A percentile compares a stretch with the other conserved stretches of the same genome.
Conservation (phyloP, 2,888 invertebrate species). For the Leptogaster cylindrica region DNA sequence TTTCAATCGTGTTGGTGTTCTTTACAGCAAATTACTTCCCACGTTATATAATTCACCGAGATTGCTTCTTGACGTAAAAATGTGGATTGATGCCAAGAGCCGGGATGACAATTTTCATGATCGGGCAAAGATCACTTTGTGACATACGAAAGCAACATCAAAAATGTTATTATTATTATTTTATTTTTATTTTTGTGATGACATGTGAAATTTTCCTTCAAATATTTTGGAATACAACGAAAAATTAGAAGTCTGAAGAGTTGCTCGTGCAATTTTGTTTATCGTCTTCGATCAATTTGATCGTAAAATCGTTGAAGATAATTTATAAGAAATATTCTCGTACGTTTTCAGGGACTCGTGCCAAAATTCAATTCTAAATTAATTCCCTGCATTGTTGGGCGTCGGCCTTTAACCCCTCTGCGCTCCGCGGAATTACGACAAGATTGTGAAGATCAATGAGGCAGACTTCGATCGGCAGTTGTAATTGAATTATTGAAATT, state of each 20-base stretch:
- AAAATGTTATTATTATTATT: too few relatives aligned
- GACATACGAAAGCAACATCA: too few relatives aligned
- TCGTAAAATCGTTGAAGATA: constrained; percentile 15
- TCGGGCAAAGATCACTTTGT: too few relatives aligned
- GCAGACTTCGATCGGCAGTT: neutral
- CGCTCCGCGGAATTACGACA: neutral
- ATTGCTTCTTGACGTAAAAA: neutral
- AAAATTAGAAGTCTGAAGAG: neutral
- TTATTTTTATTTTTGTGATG: too few relatives aligned
- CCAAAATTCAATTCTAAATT: constrained; percentile 1
- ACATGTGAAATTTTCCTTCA: too few relatives aligned
- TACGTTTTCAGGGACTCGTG: constrained; percentile 7
- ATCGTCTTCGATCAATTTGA: neutral
- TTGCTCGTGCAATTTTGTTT: neutral
- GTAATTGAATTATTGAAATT: constrained; percentile 10
- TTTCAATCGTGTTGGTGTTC: neutral
- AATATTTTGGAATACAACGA: neutral
- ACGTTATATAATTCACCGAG: neutral
- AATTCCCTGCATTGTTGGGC: constrained; percentile 8
- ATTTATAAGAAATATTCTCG: neutral
- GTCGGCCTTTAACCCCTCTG: neutral
- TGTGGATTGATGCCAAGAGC: constrained; percentile 3
- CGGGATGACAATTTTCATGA: too few relatives aligned
- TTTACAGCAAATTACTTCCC: constrained; percentile 5
- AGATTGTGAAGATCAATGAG: constrained; percentile 9